These are phyloP conservation scores for Polietes domitor DNA, from an alignment of 2,888 invertebrate species.

Conservation along the genomic window DNA sequence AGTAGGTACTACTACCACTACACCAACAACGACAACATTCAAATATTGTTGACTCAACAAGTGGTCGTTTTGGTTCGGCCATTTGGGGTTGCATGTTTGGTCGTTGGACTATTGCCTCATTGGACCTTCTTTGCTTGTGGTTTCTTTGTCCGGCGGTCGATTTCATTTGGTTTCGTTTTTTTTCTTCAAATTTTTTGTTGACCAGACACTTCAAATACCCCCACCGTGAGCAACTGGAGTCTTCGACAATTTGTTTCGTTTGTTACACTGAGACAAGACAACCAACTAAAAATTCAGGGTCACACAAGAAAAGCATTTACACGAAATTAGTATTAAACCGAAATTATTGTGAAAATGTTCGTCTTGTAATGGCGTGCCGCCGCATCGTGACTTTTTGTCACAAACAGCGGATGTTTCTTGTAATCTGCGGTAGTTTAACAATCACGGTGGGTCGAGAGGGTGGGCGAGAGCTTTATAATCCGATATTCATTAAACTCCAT, in stretches of 20 bases:
- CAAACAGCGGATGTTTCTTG: slow-evolving; percentile 3
- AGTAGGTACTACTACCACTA: background rate
- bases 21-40: background rate
- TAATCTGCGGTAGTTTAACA: background rate
- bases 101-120: slow-evolving; percentile 33
- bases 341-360: slow-evolving; percentile 11
- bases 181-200: background rate
- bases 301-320: background rate
- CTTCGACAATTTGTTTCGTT: slow-evolving; percentile 9
- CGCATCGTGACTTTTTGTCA: slow-evolving; percentile 31
- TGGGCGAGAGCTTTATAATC: background rate
- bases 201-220: background rate
- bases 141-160: background rate
- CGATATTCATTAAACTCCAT: slow-evolving; percentile 19
- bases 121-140: background rate
- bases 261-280: too few species aligned
- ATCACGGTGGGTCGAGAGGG: background rate
- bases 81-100: background rate
- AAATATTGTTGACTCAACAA: slow-evolving; percentile 62
- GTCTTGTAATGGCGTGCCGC: background rate
- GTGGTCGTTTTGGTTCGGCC: slow-evolving; percentile 34
- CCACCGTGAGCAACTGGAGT: background rate
- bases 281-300: slow-evolving; percentile 18
- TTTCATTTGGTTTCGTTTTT: background rate
- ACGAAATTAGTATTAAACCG: background rate